phyloP scores from a whole-genome alignment of 2,797 vertebrate species.

The Acipenser ruthenus region DNA sequence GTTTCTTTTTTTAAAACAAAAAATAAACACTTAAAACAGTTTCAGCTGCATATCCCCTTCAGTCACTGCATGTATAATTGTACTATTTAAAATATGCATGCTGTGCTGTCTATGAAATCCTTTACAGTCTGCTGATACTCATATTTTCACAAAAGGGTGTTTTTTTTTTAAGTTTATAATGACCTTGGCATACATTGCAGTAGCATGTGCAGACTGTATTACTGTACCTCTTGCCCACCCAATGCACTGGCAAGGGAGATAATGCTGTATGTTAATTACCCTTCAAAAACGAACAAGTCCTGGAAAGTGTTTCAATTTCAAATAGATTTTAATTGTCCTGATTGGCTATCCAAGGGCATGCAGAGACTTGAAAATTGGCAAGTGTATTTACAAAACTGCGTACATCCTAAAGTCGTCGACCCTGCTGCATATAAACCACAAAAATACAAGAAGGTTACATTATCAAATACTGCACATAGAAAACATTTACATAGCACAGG shows the following conservation, averaged over 20 bases:
- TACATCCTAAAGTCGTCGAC: constrained; percentile 81
- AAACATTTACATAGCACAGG: constrained; percentile 87
- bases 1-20: not conserved
- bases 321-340: constrained; percentile 85
- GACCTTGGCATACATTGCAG: constrained; percentile 13
- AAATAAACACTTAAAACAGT: not conserved
- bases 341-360: constrained; percentile 90
- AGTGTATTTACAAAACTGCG: constrained; percentile 80
- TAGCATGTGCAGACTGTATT: constrained; percentile 12
- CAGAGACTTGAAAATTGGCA: constrained; percentile 69
- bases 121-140: no score
- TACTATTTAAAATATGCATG: no score
- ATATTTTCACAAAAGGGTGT: no score
- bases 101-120: no score
- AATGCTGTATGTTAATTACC: constrained; percentile 30
- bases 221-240: not conserved
- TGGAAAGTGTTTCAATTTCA: constrained; percentile 28
- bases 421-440: constrained; percentile 93
- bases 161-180: not conserved
- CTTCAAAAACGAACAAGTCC: no score
- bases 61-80: constrained; percentile 9
- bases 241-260: not conserved
- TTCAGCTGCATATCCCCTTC: constrained; percentile 14
- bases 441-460: constrained; percentile 83
- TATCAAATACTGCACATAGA: constrained; percentile 95